phyloP scores from a whole-genome alignment of 2,797 vertebrate genomes.

The Hapalemur alaotrensis region DNA sequence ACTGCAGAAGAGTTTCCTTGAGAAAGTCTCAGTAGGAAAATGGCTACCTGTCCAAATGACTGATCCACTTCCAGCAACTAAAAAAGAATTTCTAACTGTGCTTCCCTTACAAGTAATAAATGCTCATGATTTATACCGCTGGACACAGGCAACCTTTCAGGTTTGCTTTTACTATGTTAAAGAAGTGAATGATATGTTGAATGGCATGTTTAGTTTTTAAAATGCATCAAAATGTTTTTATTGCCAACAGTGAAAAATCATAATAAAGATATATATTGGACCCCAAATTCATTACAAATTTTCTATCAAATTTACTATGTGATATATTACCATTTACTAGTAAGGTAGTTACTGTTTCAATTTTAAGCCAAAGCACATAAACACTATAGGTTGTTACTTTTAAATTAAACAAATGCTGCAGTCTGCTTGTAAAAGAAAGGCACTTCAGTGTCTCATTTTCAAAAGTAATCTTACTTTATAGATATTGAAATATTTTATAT shows the following conservation, averaged over 20 bases:
- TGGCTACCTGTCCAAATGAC: background rate
- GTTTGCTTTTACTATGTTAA: background rate
- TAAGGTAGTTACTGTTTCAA: background rate
- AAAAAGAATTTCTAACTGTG: background rate
- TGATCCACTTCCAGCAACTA: background rate
- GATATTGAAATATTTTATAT: background rate
- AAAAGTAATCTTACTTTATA: background rate
- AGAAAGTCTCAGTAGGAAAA: background rate
- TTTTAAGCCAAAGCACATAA: conserved; percentile 20
- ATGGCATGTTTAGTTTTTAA: background rate
- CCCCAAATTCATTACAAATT: background rate
- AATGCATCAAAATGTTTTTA: background rate
- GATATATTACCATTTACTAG: background rate
- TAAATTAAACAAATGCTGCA: background rate
- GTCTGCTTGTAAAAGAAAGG: background rate
- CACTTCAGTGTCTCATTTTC: background rate
- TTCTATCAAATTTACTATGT: background rate
- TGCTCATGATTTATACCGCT: background rate
- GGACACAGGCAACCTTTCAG: background rate
- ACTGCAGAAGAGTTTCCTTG: background rate
- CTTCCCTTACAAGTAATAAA: background rate
- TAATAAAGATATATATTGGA: background rate
- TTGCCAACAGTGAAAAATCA: background rate
- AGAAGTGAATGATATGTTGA: background rate
- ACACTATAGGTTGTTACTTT: background rate